Conservation (phyloP, 2,113 vertebrate genomes). For the Melierax canorus region DNA sequence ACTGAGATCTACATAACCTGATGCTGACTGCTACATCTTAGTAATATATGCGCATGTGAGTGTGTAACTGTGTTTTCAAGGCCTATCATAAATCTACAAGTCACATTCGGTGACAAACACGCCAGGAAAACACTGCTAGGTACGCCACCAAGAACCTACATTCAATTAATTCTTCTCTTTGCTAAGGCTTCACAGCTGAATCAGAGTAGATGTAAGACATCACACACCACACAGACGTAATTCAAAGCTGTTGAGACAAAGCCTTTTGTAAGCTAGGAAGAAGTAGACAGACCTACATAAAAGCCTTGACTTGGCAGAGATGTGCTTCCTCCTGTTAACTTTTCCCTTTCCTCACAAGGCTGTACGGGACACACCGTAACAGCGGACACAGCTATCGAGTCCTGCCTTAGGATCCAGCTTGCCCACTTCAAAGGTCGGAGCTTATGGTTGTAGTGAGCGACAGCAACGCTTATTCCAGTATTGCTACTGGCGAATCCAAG, state of each 20-base stretch:
- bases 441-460: fast-evolving
- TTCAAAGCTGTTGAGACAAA: neutral
- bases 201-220: neutral
- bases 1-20: neutral
- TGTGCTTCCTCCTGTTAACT: neutral
- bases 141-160: neutral
- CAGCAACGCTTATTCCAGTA: neutral
- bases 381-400: neutral
- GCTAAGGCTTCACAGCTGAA: neutral
- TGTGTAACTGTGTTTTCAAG: neutral
- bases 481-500: neutral
- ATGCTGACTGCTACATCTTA: neutral
- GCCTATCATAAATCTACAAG: neutral
- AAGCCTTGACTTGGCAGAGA: neutral
- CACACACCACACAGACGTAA: neutral
- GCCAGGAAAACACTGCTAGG: neutral
- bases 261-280: neutral
- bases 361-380: neutral
- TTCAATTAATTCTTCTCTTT: neutral
- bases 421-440: neutral
- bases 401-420: neutral
- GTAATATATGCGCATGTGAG: neutral
- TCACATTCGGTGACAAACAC: neutral
- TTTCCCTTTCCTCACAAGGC: neutral
- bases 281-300: neutral